phyloP scores from a whole-genome alignment of 2,113 vertebrate species.

The Mustelus asterias region DNA sequence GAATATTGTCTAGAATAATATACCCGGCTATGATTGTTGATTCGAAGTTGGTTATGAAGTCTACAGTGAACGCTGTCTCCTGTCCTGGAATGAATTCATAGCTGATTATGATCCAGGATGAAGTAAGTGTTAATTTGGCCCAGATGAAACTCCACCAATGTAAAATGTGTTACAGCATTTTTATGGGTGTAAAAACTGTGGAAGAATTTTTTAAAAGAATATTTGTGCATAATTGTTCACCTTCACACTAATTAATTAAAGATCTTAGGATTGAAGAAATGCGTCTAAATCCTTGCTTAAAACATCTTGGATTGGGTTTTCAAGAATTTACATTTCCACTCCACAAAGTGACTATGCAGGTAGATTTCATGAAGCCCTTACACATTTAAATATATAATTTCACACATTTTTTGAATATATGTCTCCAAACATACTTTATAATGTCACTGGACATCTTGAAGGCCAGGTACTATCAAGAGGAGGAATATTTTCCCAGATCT shows the following conservation, averaged over 20 bases:
- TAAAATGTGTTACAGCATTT: not conserved
- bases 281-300: not conserved
- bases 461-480: not conserved
- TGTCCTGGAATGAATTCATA: not conserved
- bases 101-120: not conserved
- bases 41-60: not conserved
- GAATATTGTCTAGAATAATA: not conserved
- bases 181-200: not conserved
- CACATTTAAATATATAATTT: not conserved
- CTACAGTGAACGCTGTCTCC: not conserved
- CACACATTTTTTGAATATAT: not conserved
- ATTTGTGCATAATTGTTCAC: not conserved
- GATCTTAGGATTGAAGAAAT: not conserved
- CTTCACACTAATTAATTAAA: not conserved
- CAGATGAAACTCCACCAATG: no score
- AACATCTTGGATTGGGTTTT: not conserved
- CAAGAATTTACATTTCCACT: not conserved
- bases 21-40: not conserved
- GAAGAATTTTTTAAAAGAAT: not conserved
- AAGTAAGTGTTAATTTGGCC: not conserved
- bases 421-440: not conserved
- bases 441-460: not conserved
- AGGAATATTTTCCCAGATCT: not conserved
- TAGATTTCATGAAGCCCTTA: not conserved
- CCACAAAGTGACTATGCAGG: not conserved